Conservation (phyloP, 2,888 invertebrate genomes). For the Erebia aethiops region DNA sequence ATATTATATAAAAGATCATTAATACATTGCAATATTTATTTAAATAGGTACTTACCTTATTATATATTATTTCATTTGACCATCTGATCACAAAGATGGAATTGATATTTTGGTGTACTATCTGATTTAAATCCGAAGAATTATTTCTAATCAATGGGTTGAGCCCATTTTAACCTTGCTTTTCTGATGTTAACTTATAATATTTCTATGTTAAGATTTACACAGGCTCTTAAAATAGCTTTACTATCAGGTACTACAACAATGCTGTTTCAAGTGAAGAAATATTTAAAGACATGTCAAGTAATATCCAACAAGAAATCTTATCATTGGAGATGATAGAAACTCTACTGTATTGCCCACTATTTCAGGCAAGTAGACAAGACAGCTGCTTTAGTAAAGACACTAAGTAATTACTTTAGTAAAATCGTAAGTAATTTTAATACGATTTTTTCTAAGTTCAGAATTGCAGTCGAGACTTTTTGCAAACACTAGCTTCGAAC, state of each 20-base stretch:
- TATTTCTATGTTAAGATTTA: background rate
- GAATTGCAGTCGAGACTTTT: constrained; percentile 69
- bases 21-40: too few species aligned
- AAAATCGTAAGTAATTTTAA: background rate
- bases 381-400: background rate
- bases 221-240: too few species aligned
- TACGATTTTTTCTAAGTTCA: constrained; percentile 36
- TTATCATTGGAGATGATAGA: constrained; percentile 71
- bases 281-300: constrained; percentile 69
- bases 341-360: constrained; percentile 62
- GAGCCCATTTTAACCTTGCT: too few species aligned
- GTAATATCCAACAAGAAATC: constrained; percentile 71
- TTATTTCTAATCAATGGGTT: too few species aligned
- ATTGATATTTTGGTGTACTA: too few species aligned
- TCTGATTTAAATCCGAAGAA: too few species aligned
- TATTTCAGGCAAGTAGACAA: constrained; percentile 63
- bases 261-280: constrained; percentile 66
- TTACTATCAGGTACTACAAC: constrained; percentile 69
- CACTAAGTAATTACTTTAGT: too few species aligned
- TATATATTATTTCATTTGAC: too few species aligned
- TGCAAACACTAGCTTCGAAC: constrained; percentile 72
- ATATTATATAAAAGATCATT: too few species aligned
- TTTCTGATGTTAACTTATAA: background rate
- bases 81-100: background rate
- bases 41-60: too few species aligned